These are phyloP conservation scores for Grapholita molesta DNA, from an alignment of 1,140 invertebrate species.

Conservation along the genomic window DNA sequence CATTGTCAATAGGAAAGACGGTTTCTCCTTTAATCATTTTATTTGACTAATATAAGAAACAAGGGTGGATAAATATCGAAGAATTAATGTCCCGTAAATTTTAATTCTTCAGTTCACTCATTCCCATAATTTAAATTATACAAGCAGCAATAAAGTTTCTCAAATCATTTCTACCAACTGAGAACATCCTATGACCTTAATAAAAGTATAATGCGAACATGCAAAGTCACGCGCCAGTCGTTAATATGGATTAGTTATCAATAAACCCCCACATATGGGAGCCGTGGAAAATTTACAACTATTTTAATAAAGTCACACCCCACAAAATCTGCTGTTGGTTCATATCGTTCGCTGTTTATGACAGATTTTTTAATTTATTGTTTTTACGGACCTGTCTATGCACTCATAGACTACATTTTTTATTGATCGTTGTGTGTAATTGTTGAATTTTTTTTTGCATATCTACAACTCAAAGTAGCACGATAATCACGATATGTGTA, in stretches of 20 bases:
- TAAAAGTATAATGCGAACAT: conserved; percentile 29
- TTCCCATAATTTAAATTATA: too few species aligned
- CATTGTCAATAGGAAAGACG: too few species aligned
- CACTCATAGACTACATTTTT: background rate
- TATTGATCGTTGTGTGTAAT: too few species aligned
- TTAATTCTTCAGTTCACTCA: too few species aligned
- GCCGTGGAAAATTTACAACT: conserved; percentile 45
- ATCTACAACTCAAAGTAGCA: too few species aligned
- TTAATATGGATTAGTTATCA: conserved; percentile 65
- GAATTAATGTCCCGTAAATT: too few species aligned
- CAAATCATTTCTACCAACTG: background rate
- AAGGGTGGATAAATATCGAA: too few species aligned
- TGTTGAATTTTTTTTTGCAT: too few species aligned
- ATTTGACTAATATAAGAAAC: too few species aligned
- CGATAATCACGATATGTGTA: too few species aligned
- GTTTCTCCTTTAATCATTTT: too few species aligned
- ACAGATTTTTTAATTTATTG: background rate
- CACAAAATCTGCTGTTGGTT: background rate
- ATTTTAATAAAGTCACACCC: conserved; percentile 40
- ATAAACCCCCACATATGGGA: conserved; percentile 52
- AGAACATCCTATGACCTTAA: conserved; percentile 17
- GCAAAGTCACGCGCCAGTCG: conserved; percentile 52
- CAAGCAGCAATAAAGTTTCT: background rate
- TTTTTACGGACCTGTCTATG: background rate
- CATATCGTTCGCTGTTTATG: background rate